Evolutionary conservation across 2,113 vertebrate species (phyloP).

Genomic region (Collichthys lucidus): DNA sequence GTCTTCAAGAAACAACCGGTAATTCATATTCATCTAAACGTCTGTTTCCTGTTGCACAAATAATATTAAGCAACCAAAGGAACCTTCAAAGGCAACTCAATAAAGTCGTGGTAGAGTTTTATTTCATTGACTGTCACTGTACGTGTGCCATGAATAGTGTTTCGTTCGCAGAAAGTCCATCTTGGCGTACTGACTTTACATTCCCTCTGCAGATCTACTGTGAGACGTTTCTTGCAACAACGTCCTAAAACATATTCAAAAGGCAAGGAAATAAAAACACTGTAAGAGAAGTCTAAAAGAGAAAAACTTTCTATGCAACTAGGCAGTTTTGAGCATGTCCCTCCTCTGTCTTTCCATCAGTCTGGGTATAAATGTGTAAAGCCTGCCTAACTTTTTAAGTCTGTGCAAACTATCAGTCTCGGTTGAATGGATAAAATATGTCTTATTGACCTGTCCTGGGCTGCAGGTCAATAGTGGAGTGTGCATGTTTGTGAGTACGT

Average conservation of each 20-base stretch:
- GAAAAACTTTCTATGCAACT: conserved; percentile 29
- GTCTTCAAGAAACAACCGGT: conserved; percentile 27
- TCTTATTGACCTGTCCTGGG: background rate
- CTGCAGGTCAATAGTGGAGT: conserved; percentile 12
- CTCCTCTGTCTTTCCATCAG: conserved; percentile 23
- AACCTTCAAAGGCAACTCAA: conserved; percentile 42
- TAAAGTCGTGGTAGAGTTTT: conserved; percentile 13
- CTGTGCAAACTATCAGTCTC: conserved; percentile 23
- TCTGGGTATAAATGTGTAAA: conserved; percentile 14
- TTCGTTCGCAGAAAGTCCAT: conserved; percentile 19
- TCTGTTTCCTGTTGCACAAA: conserved; percentile 10
- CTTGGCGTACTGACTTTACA: conserved; percentile 8
- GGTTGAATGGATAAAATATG: background rate
- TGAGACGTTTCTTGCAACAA: conserved; percentile 7
- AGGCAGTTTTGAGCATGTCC: conserved; percentile 31
- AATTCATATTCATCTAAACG: background rate
- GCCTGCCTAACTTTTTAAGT: conserved; percentile 1
- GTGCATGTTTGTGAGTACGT: conserved; percentile 10
- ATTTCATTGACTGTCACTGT: conserved; percentile 18
- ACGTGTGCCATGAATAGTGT: conserved; percentile 42
- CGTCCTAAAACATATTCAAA: background rate
- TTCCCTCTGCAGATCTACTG: background rate
- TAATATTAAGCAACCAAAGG: conserved; percentile 13
- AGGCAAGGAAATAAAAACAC: conserved; percentile 6
- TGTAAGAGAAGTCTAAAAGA: background rate